phyloP scores from a whole-genome alignment of 2,113 vertebrate genomes.

The Oceanodroma tethys region DNA sequence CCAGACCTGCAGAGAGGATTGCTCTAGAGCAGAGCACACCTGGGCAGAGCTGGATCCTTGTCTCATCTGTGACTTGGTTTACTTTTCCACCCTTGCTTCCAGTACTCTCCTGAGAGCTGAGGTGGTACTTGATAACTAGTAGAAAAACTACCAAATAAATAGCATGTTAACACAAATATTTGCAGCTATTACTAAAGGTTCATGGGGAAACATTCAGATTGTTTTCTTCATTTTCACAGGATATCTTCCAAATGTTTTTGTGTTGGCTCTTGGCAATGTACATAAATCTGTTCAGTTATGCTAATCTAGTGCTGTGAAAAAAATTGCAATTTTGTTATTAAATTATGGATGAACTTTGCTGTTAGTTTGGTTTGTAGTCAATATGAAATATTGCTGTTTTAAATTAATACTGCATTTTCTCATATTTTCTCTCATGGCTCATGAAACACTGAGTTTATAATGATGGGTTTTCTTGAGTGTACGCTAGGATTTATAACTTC shows the following conservation, averaged over 20 bases:
- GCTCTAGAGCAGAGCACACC: neutral
- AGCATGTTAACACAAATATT: neutral
- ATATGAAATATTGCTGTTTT: neutral
- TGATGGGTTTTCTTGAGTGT: neutral
- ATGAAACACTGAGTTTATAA: neutral
- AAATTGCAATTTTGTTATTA: neutral
- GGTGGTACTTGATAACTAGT: neutral
- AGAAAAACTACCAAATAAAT: neutral
- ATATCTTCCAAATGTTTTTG: constrained; percentile 20
- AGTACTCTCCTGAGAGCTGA: neutral
- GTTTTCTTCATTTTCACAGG: constrained; percentile 13
- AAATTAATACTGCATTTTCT: constrained; percentile 10
- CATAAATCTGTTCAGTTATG: constrained; percentile 16
- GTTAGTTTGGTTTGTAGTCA: neutral
- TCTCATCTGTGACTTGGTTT: too few species aligned
- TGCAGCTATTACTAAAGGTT: neutral
- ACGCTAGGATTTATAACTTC: neutral
- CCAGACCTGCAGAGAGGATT: neutral
- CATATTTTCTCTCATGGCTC: neutral
- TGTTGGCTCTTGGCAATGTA: neutral
- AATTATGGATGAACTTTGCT: neutral
- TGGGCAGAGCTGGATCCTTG: neutral
- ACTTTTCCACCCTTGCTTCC: neutral
- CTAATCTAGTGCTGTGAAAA: neutral
- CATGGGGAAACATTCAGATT: neutral